Base-by-base conservation (phyloP, 2,888 invertebrate genomes). In the Bellardia pandia region DNA sequence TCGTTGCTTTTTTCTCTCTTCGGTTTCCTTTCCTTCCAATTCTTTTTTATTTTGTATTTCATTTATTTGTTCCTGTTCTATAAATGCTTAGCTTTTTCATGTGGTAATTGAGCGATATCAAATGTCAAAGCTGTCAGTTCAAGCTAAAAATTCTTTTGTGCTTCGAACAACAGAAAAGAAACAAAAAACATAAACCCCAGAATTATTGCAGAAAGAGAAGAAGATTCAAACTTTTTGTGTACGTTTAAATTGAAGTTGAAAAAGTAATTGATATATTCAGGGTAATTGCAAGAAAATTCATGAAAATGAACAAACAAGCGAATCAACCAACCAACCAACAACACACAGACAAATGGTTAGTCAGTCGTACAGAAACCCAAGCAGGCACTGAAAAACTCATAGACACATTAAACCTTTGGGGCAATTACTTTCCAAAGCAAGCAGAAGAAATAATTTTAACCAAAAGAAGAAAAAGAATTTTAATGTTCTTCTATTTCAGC, bases 31-130 rank as follows among this genome's bases (percentile, higher is more conserved):
- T 74, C n/a, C 3, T 64, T 72, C 40, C 37, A 45, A n/a, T 4
- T 58, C 56, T 9, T 45, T 81, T 60, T 76, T 51, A 33, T 56
- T 71, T 76, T 69, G 45, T 76, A 16, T 42, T 81, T 56, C 14
- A 71, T 62, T 40, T 8, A 40, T 45, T 75, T 60, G 9, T 56
- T 37, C 37, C 58, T 58, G 16, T 68, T 75, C 58, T 75, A 30
- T 0, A 75, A 85, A 79, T 76, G 71, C 83, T 86, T 80, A 79
- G 79, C 75, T 86, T 83, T 77, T 83, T 78, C 77, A 66, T 83
- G 83, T 76, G 79, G 86, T 86, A 86, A 86, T 86, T 86, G 86
- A 79, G 79, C 83, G 86, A 86, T 86, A 86, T 83, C 86, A 83
- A 83, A 78, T 86, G 83, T 86, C 86, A 86, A 75, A 83, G 83